Evolutionary conservation across 1,140 invertebrate species (phyloP).

Genomic region (Papilio polytes): DNA sequence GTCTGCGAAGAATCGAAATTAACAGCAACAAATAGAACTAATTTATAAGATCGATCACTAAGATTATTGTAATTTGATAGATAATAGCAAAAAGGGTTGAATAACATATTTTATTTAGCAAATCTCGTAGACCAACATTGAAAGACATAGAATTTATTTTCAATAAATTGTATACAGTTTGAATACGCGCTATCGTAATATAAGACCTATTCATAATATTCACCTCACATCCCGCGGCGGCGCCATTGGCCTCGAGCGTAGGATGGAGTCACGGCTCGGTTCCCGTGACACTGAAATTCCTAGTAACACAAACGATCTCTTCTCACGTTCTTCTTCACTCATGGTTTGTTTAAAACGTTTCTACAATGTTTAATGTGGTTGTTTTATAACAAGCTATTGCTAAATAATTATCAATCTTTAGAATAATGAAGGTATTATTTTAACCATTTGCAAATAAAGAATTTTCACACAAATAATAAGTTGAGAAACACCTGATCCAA

Average conservation of each 20-base stretch:
- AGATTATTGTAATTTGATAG: background rate
- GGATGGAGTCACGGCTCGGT: conserved; percentile 72
- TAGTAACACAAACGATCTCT: conserved; percentile 70
- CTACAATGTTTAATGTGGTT: conserved; percentile 49
- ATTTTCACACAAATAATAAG: background rate
- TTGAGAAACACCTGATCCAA: conserved; percentile 67
- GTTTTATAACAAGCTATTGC: no score
- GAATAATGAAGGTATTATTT: no score
- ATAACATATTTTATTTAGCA: no score
- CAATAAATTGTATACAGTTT: background rate
- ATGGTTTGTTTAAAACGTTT: conserved; percentile 69
- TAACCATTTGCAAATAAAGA: background rate
- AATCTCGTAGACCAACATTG: background rate
- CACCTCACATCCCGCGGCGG: conserved; percentile 70
- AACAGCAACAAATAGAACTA: no score
- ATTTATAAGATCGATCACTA: conserved; percentile 10
- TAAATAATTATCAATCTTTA: no score
- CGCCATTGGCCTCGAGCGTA: conserved; percentile 62
- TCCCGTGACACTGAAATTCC: conserved; percentile 74
- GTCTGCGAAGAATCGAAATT: conserved; percentile 47
- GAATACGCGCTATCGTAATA: background rate
- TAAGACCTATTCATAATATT: conserved; percentile 33
- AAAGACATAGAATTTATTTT: background rate
- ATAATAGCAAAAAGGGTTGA: no score
- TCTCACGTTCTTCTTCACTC: conserved; percentile 73